Evolutionary conservation across 2,797 vertebrate species (phyloP).

Genomic region (Synanceia verrucosa): DNA sequence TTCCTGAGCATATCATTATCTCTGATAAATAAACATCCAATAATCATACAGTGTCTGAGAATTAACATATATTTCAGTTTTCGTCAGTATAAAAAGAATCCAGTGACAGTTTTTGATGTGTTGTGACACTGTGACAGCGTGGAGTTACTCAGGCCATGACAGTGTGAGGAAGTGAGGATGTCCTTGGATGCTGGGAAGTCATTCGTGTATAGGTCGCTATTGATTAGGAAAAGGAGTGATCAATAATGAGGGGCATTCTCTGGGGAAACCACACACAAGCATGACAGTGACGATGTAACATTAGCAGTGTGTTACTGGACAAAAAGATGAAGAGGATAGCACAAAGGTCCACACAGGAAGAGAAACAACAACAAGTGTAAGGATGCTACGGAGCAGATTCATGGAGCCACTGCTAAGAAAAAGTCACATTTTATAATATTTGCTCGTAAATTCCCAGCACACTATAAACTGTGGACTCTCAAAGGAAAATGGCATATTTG

Average conservation of each 20-base stretch:
- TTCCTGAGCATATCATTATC: background rate
- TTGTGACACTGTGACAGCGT: background rate
- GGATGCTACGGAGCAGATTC: background rate
- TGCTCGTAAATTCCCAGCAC: background rate
- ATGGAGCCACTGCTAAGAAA: background rate
- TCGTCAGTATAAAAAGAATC: background rate
- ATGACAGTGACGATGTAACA: background rate
- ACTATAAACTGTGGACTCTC: background rate
- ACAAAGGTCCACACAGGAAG: background rate
- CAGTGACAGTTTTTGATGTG: too few species aligned
- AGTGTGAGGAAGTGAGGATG: background rate
- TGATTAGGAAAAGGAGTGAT: conserved; percentile 19
- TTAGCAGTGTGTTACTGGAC: background rate
- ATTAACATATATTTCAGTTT: background rate
- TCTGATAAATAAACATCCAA: background rate
- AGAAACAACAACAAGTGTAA: background rate
- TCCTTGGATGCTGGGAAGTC: conserved; percentile 27
- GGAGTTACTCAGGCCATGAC: background rate
- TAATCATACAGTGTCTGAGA: background rate
- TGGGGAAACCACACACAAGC: background rate
- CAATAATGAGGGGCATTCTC: conserved; percentile 2
- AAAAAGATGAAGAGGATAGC: background rate
- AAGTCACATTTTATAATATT: background rate
- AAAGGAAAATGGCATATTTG: background rate
- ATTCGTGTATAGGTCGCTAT: conserved; percentile 22